phyloP scores from a whole-genome alignment of 2,888 invertebrate genomes.

The Glaucopsyche alexis region DNA sequence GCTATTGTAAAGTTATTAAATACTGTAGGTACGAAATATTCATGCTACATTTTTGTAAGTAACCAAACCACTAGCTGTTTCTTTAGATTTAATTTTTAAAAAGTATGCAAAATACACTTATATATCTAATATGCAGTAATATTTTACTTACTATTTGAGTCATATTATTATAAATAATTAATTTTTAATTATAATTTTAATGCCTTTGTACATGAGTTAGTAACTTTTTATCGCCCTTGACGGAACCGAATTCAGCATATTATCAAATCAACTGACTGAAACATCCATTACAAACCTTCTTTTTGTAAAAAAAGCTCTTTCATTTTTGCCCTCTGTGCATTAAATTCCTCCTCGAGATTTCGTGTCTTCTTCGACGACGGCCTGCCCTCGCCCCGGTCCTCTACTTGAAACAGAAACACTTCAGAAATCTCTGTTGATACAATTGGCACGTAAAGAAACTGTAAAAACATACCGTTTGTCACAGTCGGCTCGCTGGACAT shows the following conservation, averaged over 20 bases:
- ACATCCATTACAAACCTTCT: slow-evolving; percentile 84
- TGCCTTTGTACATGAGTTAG: not conserved
- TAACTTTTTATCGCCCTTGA: not conserved
- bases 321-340: slow-evolving; percentile 93
- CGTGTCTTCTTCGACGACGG: slow-evolving; percentile 55
- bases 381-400: slow-evolving; percentile 52
- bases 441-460: slow-evolving; percentile 38
- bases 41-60: not conserved
- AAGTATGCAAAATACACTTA: not conserved
- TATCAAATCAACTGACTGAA: slow-evolving; percentile 15
- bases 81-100: not conserved
- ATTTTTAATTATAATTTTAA: not conserved
- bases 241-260: not conserved
- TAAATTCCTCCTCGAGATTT: slow-evolving; percentile 91
- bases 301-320: slow-evolving; percentile 96
- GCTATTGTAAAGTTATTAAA: not conserved
- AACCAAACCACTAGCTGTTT: not conserved
- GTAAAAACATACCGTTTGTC: slow-evolving; percentile 63
- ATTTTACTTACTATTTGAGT: too few species aligned
- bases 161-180: not conserved
- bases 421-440: slow-evolving; percentile 56
- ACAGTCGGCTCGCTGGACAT: slow-evolving; percentile 62
- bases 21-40: not conserved
- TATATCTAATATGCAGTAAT: too few species aligned
- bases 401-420: slow-evolving; percentile 74